These are phyloP conservation scores for Allolobophora icterica DNA, from an alignment of 2,888 invertebrate genomes.

Conservation along the genomic window DNA sequence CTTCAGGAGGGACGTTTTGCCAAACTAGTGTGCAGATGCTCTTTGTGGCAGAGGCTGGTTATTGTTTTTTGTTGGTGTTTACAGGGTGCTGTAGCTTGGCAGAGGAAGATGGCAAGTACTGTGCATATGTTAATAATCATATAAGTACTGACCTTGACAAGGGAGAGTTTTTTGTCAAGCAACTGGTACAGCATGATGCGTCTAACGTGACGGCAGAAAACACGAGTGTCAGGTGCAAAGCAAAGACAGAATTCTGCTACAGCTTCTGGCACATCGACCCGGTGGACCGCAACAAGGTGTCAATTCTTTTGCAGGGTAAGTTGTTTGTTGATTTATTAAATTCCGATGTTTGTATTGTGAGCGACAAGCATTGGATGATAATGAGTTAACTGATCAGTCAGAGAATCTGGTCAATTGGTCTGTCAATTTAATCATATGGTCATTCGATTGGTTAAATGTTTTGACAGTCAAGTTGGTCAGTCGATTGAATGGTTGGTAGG, in stretches of 20 bases:
- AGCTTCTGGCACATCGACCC: constrained; percentile 75
- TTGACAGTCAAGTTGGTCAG: too few species aligned
- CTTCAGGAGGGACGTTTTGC: too few species aligned
- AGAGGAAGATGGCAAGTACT: constrained; percentile 20
- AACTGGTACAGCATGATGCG: background rate
- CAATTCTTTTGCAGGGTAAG: constrained; percentile 77
- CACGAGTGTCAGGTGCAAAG: constrained; percentile 51
- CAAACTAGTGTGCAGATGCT: too few species aligned
- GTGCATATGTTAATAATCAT: constrained; percentile 24
- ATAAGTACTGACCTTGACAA: background rate
- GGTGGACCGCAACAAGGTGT: constrained; percentile 69
- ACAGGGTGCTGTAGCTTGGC: background rate
- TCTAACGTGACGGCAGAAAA: background rate
- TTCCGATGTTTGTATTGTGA: background rate
- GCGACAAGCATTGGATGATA: background rate
- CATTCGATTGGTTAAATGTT: too few species aligned
- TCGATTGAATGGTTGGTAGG: too few species aligned
- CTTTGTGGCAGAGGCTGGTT: background rate
- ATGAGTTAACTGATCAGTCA: background rate
- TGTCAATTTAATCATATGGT: too few species aligned
- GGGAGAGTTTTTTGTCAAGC: background rate
- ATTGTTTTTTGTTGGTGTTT: background rate
- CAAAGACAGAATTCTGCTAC: constrained; percentile 73
- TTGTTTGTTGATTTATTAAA: background rate
- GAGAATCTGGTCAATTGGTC: background rate